Evolutionary conservation across 2,113 vertebrate species (phyloP).

Genomic region (Melospiza georgiana): DNA sequence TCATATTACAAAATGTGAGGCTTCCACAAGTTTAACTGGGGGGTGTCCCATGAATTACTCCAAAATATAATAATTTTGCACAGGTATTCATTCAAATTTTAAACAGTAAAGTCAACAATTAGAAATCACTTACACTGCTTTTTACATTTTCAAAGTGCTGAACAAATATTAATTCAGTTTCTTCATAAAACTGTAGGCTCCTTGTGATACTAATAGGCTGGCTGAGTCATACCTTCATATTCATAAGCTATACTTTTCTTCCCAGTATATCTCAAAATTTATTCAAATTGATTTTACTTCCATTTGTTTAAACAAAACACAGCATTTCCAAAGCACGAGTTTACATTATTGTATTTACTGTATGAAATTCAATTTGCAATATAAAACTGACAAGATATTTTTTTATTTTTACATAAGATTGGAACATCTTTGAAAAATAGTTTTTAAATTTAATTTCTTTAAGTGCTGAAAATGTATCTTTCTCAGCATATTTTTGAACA

Average conservation of each 20-base stretch:
- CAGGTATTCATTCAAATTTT: not conserved
- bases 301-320: not conserved
- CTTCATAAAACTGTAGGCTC: not conserved
- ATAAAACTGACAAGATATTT: not conserved
- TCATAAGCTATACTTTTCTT: not conserved
- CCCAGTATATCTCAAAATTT: not conserved
- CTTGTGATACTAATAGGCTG: not conserved
- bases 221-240: constrained; percentile 37
- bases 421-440: not conserved
- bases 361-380: not conserved
- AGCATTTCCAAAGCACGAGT: not conserved
- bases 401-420: not conserved
- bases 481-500: not conserved
- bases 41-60: not conserved
- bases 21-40: not conserved
- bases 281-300: not conserved
- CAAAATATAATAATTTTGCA: constrained; percentile 3
- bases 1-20: not conserved
- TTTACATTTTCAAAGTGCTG: constrained; percentile 12
- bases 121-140: not conserved
- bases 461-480: not conserved
- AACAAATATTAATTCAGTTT: constrained; percentile 35
- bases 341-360: not conserved
- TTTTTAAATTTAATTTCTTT: not conserved
- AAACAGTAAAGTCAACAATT: constrained; percentile 13